Evolutionary conservation across 2,797 vertebrate species (phyloP).

Genomic region (Mus caroli): DNA sequence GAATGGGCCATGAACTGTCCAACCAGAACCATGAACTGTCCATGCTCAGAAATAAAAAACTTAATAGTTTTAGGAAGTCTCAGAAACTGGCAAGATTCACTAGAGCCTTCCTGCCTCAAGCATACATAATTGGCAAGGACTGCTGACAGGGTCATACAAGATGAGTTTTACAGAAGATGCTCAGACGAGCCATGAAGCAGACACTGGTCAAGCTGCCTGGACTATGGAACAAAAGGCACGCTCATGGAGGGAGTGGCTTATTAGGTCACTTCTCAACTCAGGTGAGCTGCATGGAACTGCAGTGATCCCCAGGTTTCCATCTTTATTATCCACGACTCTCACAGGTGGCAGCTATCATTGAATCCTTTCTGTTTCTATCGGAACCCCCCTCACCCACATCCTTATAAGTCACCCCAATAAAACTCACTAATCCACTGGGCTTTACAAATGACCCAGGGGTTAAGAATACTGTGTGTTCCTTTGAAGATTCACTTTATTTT

Average conservation of each 20-base stretch:
- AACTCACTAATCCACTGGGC: not conserved
- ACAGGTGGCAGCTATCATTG: not conserved
- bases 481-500: not conserved
- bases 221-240: not conserved
- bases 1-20: not conserved
- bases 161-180: not conserved
- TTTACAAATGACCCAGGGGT: not conserved
- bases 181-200: not conserved
- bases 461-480: not conserved
- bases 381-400: not conserved
- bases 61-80: not conserved
- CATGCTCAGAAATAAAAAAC: not conserved
- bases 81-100: not conserved
- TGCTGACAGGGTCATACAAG: not conserved
- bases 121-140: not conserved
- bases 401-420: not conserved
- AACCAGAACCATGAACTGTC: not conserved
- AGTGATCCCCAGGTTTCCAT: no score
- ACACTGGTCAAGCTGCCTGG: not conserved
- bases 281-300: not conserved
- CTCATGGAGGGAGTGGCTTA: not conserved
- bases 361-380: not conserved
- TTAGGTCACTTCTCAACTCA: not conserved
- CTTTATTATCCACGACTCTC: not conserved
- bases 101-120: not conserved